These are phyloP conservation scores for Saturnia pavonia DNA, from an alignment of 2,888 invertebrate genomes.

Conservation along the genomic window DNA sequence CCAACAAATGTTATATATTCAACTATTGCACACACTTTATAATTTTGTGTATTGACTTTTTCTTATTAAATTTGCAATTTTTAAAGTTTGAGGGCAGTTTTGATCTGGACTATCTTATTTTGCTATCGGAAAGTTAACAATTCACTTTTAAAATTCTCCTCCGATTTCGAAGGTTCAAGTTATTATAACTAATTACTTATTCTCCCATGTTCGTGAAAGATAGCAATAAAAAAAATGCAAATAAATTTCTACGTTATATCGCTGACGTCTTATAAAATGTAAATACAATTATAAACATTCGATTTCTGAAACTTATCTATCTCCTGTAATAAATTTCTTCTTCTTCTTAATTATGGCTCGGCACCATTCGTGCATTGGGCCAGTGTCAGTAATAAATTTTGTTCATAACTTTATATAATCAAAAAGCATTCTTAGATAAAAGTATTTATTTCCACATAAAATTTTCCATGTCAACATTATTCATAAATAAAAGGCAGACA, in stretches of 20 bases:
- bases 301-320: too few relatives aligned
- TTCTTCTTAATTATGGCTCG: too few relatives aligned
- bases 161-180: not conserved
- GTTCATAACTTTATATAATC: not conserved
- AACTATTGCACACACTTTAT: not conserved
- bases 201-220: not conserved
- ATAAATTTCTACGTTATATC: too few relatives aligned
- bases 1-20: not conserved
- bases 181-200: not conserved
- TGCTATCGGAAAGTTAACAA: not conserved
- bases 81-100: not conserved
- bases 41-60: not conserved
- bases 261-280: too few relatives aligned
- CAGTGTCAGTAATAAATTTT: too few relatives aligned
- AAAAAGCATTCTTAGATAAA: not conserved
- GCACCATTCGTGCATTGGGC: too few relatives aligned
- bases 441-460: conserved; percentile 26
- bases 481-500: conserved; percentile 58
- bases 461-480: conserved; percentile 46
- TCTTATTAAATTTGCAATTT: not conserved
- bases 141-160: not conserved
- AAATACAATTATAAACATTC: too few relatives aligned
- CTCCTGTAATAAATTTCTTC: too few relatives aligned
- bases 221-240: not conserved
- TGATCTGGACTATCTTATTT: not conserved